Evolutionary conservation across 2,113 vertebrate genomes (phyloP).

Genomic region (Anguilla japonica): DNA sequence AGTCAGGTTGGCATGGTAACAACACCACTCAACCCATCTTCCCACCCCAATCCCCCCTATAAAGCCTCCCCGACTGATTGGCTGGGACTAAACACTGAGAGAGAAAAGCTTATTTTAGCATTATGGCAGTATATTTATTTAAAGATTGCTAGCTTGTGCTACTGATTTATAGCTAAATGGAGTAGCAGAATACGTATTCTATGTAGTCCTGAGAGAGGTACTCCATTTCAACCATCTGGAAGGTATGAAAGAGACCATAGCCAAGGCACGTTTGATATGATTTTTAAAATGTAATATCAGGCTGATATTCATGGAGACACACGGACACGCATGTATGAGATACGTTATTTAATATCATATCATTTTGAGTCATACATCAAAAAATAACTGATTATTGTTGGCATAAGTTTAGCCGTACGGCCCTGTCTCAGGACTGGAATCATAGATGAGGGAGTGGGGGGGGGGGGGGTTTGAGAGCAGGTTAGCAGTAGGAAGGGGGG

Average conservation of each 20-base stretch:
- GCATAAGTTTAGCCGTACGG: too few relatives aligned
- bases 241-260: background rate
- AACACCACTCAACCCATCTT: background rate
- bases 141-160: background rate
- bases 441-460: background rate
- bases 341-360: background rate
- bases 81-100: constrained; percentile 1
- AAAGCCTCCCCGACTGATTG: background rate
- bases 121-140: background rate
- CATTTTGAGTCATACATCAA: background rate
- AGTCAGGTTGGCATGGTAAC: constrained; percentile 22
- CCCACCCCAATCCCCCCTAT: background rate
- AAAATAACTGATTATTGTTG: background rate
- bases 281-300: too few relatives aligned
- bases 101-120: background rate
- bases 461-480: background rate
- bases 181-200: background rate
- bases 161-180: background rate
- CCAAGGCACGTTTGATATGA: background rate
- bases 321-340: background rate
- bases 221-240: background rate
- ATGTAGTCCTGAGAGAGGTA: background rate
- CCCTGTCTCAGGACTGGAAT: background rate
- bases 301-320: background rate
- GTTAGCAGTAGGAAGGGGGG: background rate